phyloP scores from a whole-genome alignment of 2,113 vertebrate genomes.

The Microcebus tavaratra region DNA sequence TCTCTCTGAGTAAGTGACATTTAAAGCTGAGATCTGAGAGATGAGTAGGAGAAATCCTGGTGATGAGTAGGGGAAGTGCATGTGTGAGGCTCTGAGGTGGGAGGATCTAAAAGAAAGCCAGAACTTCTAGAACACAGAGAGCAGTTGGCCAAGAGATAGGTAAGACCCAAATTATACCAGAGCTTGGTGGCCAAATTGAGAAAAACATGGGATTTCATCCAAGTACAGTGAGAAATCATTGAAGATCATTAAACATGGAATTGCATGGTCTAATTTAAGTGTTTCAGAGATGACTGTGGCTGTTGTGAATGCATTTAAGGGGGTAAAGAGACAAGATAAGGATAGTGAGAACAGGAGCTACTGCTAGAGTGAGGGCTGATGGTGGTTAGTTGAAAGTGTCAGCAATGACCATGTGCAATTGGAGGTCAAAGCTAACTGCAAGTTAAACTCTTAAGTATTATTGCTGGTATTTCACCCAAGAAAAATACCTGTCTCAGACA shows the following conservation, averaged over 20 bases:
- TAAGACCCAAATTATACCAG: background rate
- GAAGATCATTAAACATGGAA: background rate
- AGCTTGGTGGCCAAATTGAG: background rate
- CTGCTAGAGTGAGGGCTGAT: background rate
- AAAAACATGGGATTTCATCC: background rate
- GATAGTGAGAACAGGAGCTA: background rate
- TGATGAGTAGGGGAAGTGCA: no score
- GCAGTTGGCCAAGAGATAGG: background rate
- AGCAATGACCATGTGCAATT: background rate
- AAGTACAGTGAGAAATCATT: background rate
- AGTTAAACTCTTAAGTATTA: background rate
- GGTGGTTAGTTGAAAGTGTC: background rate
- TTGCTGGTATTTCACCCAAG: background rate
- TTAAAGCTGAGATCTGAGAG: conserved; percentile 55
- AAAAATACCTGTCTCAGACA: background rate
- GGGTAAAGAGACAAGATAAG: background rate
- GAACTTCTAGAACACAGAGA: conserved; percentile 3
- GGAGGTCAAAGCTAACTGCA: background rate
- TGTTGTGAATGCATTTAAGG: background rate
- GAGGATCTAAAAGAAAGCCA: conserved; percentile 35
- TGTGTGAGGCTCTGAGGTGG: background rate
- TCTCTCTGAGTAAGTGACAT: conserved; percentile 59
- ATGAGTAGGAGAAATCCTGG: conserved; percentile 13
- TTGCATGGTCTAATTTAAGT: background rate
- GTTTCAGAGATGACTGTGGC: background rate